Percentiles rank a stretch among this genome's conserved stretches.
Evolutionary conservation across 1,140 invertebrate genomes (phyloP).

Genomic region (Papilio helenus): DNA sequence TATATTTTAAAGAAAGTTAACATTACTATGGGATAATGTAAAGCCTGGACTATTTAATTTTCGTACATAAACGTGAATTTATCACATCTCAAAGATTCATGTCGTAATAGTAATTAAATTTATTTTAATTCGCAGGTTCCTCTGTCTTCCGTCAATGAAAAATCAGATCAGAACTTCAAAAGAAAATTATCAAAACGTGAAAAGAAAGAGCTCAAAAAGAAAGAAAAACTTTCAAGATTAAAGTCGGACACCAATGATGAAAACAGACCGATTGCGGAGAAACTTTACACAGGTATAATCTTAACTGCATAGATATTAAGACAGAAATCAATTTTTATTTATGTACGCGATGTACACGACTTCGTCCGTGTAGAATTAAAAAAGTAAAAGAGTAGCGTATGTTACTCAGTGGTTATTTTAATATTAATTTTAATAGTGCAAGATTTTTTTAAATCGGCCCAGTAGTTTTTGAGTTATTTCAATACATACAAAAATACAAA

Average conservation of each 20-base stretch:
- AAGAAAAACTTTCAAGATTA: slow-evolving; percentile 94
- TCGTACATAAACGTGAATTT: no score
- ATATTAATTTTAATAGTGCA: no score
- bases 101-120: background rate
- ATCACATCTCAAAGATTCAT: background rate
- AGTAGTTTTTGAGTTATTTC: no score
- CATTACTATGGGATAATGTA: no score
- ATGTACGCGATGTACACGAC: slow-evolving; percentile 88
- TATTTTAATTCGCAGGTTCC: slow-evolving; percentile 57
- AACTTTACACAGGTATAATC: slow-evolving; percentile 92
- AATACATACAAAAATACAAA: no score
- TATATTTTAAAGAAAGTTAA: background rate
- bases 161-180: slow-evolving; percentile 84
- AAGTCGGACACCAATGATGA: slow-evolving; percentile 92
- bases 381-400: no score
- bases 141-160: slow-evolving; percentile 69
- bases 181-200: slow-evolving; percentile 99
- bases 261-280: slow-evolving; percentile 95
- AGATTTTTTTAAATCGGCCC: no score
- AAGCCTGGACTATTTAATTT: background rate
- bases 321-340: background rate
- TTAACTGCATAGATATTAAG: background rate
- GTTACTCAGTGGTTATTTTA: no score
- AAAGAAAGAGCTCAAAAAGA: slow-evolving; percentile 99
- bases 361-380: no score